A percentile compares a stretch with the other conserved stretches of the same genome.
Evolutionary conservation across 2,113 vertebrate genomes (phyloP).

Genomic region (Cettia cetti): DNA sequence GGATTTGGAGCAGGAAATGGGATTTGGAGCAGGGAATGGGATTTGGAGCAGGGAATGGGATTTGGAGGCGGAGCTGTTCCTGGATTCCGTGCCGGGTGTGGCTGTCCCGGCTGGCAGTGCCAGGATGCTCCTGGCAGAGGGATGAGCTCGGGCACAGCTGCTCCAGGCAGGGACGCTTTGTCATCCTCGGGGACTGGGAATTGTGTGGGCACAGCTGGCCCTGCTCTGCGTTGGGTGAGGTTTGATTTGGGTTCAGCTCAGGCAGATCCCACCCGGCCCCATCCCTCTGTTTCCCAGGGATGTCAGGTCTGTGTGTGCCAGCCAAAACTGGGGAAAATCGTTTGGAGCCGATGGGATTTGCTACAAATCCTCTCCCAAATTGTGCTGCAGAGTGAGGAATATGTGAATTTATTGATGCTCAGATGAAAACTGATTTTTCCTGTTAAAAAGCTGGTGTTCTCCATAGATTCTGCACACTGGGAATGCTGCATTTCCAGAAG

Average conservation of each 20-base stretch:
- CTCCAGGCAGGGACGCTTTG: accelerated
- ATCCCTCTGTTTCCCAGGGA: background rate
- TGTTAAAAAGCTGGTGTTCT: background rate
- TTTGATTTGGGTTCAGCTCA: background rate
- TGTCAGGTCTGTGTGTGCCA: background rate
- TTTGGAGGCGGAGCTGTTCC: accelerated
- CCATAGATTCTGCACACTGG: accelerated
- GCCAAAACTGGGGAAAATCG: background rate
- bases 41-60: background rate
- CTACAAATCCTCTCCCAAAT: background rate
- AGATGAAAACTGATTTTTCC: background rate
- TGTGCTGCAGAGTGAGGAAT: accelerated
- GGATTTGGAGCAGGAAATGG: background rate
- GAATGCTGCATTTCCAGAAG: background rate
- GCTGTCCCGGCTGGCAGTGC: background rate
- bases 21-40: too few species aligned
- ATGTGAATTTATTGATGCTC: background rate
- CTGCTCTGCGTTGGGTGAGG: accelerated
- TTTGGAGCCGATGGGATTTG: background rate
- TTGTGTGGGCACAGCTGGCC: background rate
- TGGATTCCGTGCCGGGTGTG: accelerated
- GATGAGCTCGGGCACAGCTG: background rate
- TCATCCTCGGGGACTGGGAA: background rate
- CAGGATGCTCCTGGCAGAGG: background rate
- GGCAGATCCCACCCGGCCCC: background rate